These are phyloP conservation scores for Anguilla pacifica DNA, from an alignment of 2,797 vertebrate genomes.

Conservation along the genomic window DNA sequence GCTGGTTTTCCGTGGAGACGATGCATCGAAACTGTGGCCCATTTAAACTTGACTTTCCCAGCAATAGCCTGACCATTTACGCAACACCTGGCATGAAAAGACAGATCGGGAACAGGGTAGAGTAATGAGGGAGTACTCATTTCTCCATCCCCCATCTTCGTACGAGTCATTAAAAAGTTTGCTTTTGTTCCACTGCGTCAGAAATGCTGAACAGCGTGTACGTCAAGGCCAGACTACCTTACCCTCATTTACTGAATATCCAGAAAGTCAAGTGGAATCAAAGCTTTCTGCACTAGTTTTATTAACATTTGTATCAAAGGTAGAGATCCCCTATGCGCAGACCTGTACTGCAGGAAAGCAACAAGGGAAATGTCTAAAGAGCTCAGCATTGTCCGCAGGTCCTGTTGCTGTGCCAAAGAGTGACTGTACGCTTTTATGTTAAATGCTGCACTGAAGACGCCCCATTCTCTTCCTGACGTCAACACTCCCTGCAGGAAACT, in stretches of 20 bases:
- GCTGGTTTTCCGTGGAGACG: not conserved
- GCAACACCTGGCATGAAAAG: conserved; percentile 28
- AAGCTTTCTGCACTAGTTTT: not conserved
- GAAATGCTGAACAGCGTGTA: not conserved
- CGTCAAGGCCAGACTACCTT: not conserved
- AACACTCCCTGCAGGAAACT: not conserved
- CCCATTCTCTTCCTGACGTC: not conserved
- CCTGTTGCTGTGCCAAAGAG: not conserved
- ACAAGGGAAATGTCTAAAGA: not conserved
- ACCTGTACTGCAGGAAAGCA: not conserved
- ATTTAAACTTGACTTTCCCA: conserved; percentile 20
- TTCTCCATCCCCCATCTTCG: not conserved
- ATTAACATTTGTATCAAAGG: not conserved
- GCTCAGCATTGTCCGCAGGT: no score
- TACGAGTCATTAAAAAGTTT: not conserved
- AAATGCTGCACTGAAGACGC: not conserved
- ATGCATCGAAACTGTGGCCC: conserved; percentile 19
- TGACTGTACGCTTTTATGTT: not conserved
- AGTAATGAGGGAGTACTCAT: conserved; percentile 33
- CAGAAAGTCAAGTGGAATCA: not conserved
- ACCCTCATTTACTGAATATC: not conserved
- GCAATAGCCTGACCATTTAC: conserved; percentile 16
- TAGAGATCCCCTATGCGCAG: not conserved
- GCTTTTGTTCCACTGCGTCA: not conserved
- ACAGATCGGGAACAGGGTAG: conserved; percentile 37